Evolutionary conservation across 2,113 vertebrate genomes (phyloP), one percentile per base, ranked within the genome.

Genomic region (Apistogramma diplotaenia): DNA sequence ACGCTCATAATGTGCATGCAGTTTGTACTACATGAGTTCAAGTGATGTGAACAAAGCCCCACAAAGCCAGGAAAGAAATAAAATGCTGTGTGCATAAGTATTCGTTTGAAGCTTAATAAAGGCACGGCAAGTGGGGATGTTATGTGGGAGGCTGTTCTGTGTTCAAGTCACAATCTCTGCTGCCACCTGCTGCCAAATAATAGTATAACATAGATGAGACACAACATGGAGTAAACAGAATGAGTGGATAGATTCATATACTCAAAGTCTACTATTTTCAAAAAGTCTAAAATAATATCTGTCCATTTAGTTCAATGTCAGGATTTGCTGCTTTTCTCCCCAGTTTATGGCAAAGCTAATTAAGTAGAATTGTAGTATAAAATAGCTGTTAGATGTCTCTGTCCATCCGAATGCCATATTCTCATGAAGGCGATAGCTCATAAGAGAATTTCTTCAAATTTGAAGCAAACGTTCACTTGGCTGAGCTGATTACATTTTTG

Each of bases 151-250:
- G 49, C 49, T 1, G 15, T 19, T 77, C 43, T 11, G 11, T 49
- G 51, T 76, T 37, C 2, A 11, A 78, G 73, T 4, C 49, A 0
- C 35, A 75, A 82, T 55, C 91, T 93, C 83, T 93, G 88, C 89
- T 82, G 83, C 93, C 92, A 71, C 86, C 93, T 93, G 82, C 86
- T 91, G 93, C 16, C 15, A n/a, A 12, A 27, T 21, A 8, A 12
- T 0, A 37, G 9, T 73, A 73, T 46, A 31, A 65, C 73, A 85
- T 11, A 11, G 21, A 31, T 7, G 57, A 31, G 12, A 25, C 19
- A 18, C 15, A 21, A 29, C 3, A 61, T 58, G 49, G 49, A 37
- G 31, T 19, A 31, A 78, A 6, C 53, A 16, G 51, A 8, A 72
- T 18, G 27, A 56, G 31, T 72, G 49, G 46, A 29, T 10, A 49